A percentile compares a stretch with the other conserved stretches of the same genome.
Evolutionary conservation across 2,113 vertebrate species (phyloP).

Genomic region (Clupea harengus): DNA sequence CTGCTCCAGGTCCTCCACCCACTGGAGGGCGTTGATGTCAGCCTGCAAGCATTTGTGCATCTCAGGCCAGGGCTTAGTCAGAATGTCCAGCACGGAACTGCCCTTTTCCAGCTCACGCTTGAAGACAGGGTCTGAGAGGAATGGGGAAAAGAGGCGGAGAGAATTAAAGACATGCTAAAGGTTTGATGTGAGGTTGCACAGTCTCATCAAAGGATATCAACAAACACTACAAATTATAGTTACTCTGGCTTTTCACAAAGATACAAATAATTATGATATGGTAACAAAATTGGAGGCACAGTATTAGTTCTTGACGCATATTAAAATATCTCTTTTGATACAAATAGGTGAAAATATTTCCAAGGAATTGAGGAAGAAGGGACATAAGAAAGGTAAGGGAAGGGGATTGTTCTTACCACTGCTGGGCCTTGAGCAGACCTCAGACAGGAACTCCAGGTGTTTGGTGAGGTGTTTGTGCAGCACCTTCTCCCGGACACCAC

Average conservation of each 20-base stretch:
- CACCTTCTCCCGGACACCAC: slow-evolving; percentile 87
- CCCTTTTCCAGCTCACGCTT: slow-evolving; percentile 64
- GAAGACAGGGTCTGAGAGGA: slow-evolving; percentile 77
- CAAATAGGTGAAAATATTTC: too few species aligned
- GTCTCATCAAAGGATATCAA: too few species aligned
- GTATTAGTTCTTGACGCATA: too few species aligned
- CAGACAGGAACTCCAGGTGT: slow-evolving; percentile 86
- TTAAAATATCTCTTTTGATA: too few species aligned
- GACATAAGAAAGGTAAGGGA: neutral
- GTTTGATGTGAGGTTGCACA: too few species aligned
- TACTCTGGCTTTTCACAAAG: neutral
- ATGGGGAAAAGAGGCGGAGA: neutral
- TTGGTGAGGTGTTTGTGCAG: slow-evolving; percentile 93
- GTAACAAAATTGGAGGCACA: too few species aligned
- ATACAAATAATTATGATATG: too few species aligned
- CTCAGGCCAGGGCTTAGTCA: slow-evolving; percentile 78
- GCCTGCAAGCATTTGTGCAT: slow-evolving; percentile 78
- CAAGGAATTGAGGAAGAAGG: neutral
- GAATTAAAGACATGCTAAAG: neutral
- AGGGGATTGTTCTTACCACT: slow-evolving; percentile 70
- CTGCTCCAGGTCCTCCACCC: slow-evolving; percentile 93
- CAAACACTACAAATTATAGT: neutral
- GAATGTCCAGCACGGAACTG: slow-evolving; percentile 65
- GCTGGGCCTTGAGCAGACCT: slow-evolving; percentile 77
- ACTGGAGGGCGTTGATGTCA: slow-evolving; percentile 81